Percentiles rank a stretch among this genome's conserved stretches.
Conservation (phyloP, 2,113 vertebrate genomes). For the Balaeniceps rex region DNA sequence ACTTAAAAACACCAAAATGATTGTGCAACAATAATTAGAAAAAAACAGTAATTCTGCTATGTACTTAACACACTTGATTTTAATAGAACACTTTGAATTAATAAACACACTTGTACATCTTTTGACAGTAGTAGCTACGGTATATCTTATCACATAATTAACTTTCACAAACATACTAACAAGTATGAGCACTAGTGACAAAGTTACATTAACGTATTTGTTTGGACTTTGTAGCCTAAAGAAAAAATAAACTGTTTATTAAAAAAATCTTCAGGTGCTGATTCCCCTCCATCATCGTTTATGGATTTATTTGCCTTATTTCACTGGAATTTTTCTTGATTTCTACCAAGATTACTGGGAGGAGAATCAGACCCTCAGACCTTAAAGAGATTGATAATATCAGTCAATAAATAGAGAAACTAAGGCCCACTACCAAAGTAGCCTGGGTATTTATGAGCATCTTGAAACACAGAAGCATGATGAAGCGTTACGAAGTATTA, state of each 20-base stretch:
- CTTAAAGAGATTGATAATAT: neutral
- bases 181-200: constrained; percentile 64
- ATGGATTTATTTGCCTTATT: neutral
- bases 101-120: constrained; percentile 75
- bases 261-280: neutral
- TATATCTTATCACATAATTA: constrained; percentile 88
- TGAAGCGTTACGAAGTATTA: neutral
- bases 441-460: neutral
- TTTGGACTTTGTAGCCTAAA: constrained; percentile 17
- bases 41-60: constrained; percentile 70
- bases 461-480: neutral
- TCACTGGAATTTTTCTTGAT: neutral
- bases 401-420: neutral
- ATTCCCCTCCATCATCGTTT: neutral
- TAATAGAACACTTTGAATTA: constrained; percentile 79
- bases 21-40: neutral
- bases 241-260: neutral
- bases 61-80: constrained; percentile 67
- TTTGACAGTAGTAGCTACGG: constrained; percentile 73
- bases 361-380: neutral
- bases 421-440: neutral
- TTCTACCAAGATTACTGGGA: neutral
- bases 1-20: neutral
- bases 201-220: constrained; percentile 74
- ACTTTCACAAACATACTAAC: constrained; percentile 79